Conservation (phyloP, 2,113 vertebrate species). For the Tachysurus fulvidraco region DNA sequence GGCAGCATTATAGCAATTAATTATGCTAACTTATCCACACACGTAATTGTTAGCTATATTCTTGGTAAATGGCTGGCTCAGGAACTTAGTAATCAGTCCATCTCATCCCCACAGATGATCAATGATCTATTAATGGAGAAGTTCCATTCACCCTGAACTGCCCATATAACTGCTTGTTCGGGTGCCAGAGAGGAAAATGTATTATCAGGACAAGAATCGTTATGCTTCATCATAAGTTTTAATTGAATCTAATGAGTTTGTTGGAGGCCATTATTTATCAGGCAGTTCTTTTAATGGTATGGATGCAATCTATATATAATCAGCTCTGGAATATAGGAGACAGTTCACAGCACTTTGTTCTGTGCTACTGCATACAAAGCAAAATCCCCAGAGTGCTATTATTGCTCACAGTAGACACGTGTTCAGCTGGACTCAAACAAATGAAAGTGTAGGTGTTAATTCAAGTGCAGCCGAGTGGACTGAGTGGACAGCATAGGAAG, state of each 20-base stretch:
- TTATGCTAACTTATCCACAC: neutral
- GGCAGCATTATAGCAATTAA: neutral
- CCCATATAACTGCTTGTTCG: constrained; percentile 3
- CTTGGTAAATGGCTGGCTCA: neutral
- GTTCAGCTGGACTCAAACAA: neutral
- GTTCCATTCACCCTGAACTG: neutral
- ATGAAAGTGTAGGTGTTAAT: neutral
- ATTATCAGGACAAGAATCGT: constrained; percentile 3
- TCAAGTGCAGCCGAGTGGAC: neutral
- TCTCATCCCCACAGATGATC: neutral
- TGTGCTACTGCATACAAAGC: neutral
- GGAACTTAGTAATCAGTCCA: neutral
- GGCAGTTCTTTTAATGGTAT: neutral
- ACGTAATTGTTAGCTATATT: neutral
- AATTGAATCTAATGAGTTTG: constrained; percentile 32
- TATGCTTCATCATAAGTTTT: constrained; percentile 19
- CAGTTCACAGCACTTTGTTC: neutral
- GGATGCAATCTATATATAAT: constrained; percentile 8
- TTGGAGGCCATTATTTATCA: neutral
- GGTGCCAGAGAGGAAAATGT: neutral
- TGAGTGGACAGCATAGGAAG: neutral
- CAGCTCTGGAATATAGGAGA: neutral
- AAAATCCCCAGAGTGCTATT: neutral
- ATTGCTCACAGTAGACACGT: neutral
- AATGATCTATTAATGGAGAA: neutral